These are phyloP conservation scores for Hippasteria phrygiana DNA, from an alignment of 53 echinoderm and acorn worm species.

Conservation along the genomic window DNA sequence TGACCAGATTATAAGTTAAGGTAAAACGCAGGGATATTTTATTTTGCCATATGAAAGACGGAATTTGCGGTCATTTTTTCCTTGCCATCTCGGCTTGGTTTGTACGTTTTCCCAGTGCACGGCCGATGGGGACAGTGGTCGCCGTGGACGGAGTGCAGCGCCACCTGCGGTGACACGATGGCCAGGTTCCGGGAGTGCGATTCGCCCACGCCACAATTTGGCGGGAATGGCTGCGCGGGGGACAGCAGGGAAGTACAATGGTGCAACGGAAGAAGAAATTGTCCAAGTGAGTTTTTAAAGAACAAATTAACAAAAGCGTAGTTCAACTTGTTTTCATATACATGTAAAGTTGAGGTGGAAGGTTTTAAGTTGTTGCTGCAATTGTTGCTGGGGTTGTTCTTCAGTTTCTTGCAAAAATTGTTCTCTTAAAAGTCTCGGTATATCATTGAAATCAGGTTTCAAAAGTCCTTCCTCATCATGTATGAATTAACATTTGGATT, in stretches of 20 bases:
- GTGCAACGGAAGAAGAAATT: conserved; percentile 51
- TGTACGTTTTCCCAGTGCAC: conserved; percentile 21
- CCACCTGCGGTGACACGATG: conserved; percentile 38
- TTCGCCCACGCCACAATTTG: conserved; percentile 71
- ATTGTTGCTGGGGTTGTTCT: too few species aligned
- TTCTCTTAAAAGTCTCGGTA: too few species aligned
- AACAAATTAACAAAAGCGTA: background rate
- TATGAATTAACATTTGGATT: too few species aligned
- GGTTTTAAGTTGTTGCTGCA: too few species aligned
- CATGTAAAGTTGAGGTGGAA: too few species aligned
- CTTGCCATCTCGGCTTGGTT: too few species aligned
- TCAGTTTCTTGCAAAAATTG: too few species aligned
- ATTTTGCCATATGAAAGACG: background rate
- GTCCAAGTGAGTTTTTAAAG: conserved; percentile 28
- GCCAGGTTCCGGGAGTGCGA: conserved; percentile 42
- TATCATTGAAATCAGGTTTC: too few species aligned
- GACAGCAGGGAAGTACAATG: conserved; percentile 45
- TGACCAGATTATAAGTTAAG: background rate
- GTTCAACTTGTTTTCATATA: background rate
- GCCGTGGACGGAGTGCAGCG: conserved; percentile 33
- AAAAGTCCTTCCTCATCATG: too few species aligned
- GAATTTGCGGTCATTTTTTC: background rate
- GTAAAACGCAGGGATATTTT: background rate
- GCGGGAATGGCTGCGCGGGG: conserved; percentile 68
- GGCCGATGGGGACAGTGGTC: conserved; percentile 37